A percentile compares a stretch with the other conserved stretches of the same genome.
These are phyloP conservation scores for Apantesis nais DNA, from an alignment of 2,888 invertebrate species.

Conservation along the genomic window DNA sequence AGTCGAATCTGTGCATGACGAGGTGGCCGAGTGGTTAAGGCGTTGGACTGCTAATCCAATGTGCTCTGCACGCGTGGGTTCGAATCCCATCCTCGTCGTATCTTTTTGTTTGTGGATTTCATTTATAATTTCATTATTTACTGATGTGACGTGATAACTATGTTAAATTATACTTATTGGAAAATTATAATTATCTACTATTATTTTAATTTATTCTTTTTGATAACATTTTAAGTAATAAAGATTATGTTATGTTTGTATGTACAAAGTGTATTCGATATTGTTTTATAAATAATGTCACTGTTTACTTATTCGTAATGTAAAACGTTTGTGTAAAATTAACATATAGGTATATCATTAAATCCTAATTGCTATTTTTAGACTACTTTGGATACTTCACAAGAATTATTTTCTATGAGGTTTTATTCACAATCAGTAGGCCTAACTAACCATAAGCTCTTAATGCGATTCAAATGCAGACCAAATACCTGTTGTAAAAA, in stretches of 20 bases:
- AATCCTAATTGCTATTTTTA: not conserved
- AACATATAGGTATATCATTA: not conserved
- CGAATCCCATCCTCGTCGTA: conserved; percentile 92
- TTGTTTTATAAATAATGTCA: not conserved
- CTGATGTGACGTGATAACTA: not conserved
- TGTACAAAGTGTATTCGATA: not conserved
- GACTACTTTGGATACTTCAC: conserved; percentile 12
- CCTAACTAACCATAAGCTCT: no score
- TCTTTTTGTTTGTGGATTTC: conserved; percentile 47
- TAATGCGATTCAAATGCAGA: no score
- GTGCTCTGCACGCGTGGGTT: conserved; percentile 94
- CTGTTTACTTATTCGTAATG: not conserved
- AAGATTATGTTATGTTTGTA: not conserved
- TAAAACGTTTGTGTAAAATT: no score
- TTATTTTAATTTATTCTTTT: not conserved
- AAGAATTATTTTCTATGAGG: conserved; percentile 56
- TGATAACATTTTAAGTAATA: not conserved
- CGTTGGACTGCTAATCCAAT: conserved; percentile 95
- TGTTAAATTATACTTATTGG: not conserved
- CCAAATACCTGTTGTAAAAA: no score
- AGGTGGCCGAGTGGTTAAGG: conserved; percentile 95
- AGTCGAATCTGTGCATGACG: conserved; percentile 76
- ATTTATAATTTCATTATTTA: conserved; percentile 8
- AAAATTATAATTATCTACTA: not conserved
- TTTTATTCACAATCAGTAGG: conserved; percentile 47